Base-by-base conservation (phyloP, 1,140 invertebrate genomes). In the Drosophila virilis region DNA sequence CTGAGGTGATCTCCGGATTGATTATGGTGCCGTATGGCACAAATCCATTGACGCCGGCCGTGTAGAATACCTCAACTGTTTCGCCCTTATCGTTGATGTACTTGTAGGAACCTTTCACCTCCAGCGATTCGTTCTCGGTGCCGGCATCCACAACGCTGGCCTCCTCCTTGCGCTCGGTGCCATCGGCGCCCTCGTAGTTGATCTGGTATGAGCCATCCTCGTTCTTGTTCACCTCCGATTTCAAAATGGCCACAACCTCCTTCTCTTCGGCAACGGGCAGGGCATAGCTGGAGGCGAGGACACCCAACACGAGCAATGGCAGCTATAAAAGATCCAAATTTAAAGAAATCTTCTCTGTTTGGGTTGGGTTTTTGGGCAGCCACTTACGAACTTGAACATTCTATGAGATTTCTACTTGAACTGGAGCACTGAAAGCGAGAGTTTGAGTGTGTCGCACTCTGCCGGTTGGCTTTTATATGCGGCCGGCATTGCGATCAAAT, bases 351-450 rank as follows among this genome's bases (percentile, higher is more conserved):
- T 5, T 4, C 22, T 28, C 4, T 0, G 22, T 0, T 22, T 17
- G 0, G 35, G 8, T 38, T 54, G 35, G 2, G 6, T 50, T 46
- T 42, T 28, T 0, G 8, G 8, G 7, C 7, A n/a, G 43, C 7
- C 72, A 88, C 90, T 91, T 91, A 91, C 90, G 62, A 85, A 65
- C 68, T 91, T 91, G 67, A 67, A 79, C 90, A 91, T 91, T 48
- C 52, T 54, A 35, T 4, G 38, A 7, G n/a, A 15, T 52, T 57
- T 57, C 22, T 46, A 46, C 35, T 54, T 62, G 32, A 71, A 74
- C 55, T 55, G 51, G 37, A 69, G 32, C 68, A 62, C 62, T 70
- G 80, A 91, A 91, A 89, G 74, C 90, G 83, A 88, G 65, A 88
- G 84, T 84, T 81, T 77, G 65, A 74, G 66, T 90, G 71, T 68